A percentile compares a stretch with the other conserved stretches of the same genome.
Evolutionary conservation across 1,140 invertebrate species (phyloP).

Genomic region (Thaumatotibia leucotreta): DNA sequence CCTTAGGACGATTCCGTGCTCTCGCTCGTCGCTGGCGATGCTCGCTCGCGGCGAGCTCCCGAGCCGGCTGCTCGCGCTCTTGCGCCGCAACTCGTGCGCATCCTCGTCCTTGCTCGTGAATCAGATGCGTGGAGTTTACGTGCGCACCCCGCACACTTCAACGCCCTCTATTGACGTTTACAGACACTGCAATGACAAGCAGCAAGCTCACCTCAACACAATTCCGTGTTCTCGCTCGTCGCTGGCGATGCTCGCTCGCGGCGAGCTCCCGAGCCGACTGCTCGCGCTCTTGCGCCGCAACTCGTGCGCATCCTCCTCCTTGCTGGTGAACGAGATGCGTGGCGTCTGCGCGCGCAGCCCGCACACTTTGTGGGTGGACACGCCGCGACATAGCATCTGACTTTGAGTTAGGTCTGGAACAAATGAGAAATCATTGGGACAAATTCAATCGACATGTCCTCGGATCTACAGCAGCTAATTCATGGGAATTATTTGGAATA

Average conservation of each 20-base stretch:
- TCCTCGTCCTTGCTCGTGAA: constrained; percentile 45
- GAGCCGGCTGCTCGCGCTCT: not conserved
- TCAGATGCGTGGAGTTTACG: constrained; percentile 35
- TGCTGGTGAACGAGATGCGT: constrained; percentile 73
- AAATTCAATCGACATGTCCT: too few relatives aligned
- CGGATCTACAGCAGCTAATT: too few relatives aligned
- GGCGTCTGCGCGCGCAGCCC: constrained; percentile 62
- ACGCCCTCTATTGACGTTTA: too few relatives aligned
- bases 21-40: constrained; percentile 49
- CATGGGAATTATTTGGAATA: too few relatives aligned
- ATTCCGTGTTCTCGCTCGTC: constrained; percentile 52
- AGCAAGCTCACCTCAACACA: constrained; percentile 55
- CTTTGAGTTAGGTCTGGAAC: constrained; percentile 61
- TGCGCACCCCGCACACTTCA: too few relatives aligned
- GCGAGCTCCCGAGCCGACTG: constrained; percentile 73
- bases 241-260: constrained; percentile 49
- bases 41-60: constrained; percentile 54
- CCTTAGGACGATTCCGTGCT: constrained; percentile 64
- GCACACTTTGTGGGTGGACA: constrained; percentile 54
- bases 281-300: constrained; percentile 78
- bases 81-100: constrained; percentile 14
- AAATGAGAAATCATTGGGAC: too few relatives aligned
- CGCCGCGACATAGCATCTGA: constrained; percentile 54
- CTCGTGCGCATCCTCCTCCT: constrained; percentile 72
- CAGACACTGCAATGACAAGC: too few relatives aligned